phyloP scores from a whole-genome alignment of 1,140 invertebrate species.

The Eueides isabella region DNA sequence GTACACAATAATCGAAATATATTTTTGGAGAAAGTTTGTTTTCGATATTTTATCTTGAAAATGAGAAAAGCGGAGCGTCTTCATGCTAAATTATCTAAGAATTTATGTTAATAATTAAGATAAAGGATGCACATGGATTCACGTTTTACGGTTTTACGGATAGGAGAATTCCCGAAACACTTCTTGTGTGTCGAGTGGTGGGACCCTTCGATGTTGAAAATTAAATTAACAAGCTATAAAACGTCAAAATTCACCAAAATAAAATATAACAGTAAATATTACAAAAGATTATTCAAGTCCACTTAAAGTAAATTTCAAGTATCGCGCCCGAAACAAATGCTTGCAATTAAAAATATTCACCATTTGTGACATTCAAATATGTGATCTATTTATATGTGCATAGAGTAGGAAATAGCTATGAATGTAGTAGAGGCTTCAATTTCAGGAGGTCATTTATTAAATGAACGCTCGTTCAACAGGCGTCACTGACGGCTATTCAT shows the following conservation, averaged over 20 bases:
- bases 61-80: no score
- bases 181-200: no score
- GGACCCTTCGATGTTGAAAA: no score
- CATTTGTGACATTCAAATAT: background rate
- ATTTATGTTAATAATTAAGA: no score
- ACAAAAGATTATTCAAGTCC: slow-evolving; percentile 17
- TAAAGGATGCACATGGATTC: no score
- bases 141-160: no score
- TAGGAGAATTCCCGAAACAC: no score
- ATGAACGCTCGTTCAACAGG: slow-evolving; percentile 25
- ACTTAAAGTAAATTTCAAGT: slow-evolving; percentile 29
- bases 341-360: slow-evolving; percentile 36
- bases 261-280: background rate
- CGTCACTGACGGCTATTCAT: slow-evolving; percentile 9
- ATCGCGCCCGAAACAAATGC: slow-evolving; percentile 41
- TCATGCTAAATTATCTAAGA: no score
- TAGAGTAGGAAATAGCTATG: background rate
- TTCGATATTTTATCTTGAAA: no score
- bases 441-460: slow-evolving; percentile 29
- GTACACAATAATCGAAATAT: no score
- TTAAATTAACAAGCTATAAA: background rate
- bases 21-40: no score
- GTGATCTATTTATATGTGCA: background rate
- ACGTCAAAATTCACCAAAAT: background rate
- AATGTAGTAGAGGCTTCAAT: slow-evolving; percentile 19